These are phyloP conservation scores for Scaptomyza hsui DNA, from an alignment of 1,140 invertebrate genomes.

Conservation along the genomic window DNA sequence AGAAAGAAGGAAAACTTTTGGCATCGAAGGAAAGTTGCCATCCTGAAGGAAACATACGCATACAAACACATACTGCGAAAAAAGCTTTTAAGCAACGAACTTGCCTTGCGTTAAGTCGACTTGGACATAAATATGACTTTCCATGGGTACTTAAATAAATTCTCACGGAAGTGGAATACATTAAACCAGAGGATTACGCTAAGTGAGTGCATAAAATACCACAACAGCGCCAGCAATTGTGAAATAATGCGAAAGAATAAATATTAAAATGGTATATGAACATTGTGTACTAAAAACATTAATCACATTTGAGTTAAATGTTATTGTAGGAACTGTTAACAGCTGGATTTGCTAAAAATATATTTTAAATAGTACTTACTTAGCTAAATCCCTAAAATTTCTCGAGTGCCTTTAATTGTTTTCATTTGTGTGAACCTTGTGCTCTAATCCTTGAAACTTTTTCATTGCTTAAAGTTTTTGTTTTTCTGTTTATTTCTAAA, in stretches of 20 bases:
- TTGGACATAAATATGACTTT: slow-evolving; percentile 62
- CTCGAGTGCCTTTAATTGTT: neutral
- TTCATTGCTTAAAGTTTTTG: neutral
- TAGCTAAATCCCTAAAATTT: neutral
- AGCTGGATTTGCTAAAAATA: neutral
- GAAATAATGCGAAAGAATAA: neutral
- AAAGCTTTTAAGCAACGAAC: slow-evolving; percentile 54
- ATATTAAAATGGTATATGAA: neutral
- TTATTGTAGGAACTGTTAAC: neutral
- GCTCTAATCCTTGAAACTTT: slow-evolving; percentile 6
- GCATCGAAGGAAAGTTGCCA: slow-evolving; percentile 44
- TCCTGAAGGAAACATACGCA: neutral
- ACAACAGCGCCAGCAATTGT: neutral
- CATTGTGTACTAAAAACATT: slow-evolving; percentile 2
- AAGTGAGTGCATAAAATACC: slow-evolving; percentile 42
- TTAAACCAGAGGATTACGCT: slow-evolving; percentile 67
- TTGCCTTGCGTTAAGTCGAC: slow-evolving; percentile 39
- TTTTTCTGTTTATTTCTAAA: neutral
- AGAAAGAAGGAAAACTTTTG: slow-evolving; percentile 44
- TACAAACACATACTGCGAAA: slow-evolving; percentile 10
- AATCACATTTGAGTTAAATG: slow-evolving; percentile 4
- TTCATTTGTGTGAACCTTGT: neutral
- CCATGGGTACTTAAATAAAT: slow-evolving; percentile 26
- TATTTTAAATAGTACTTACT: no score
- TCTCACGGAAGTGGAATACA: slow-evolving; percentile 49